phyloP scores from a whole-genome alignment of 2,797 vertebrate genomes.

The Gallinago nigripennis region DNA sequence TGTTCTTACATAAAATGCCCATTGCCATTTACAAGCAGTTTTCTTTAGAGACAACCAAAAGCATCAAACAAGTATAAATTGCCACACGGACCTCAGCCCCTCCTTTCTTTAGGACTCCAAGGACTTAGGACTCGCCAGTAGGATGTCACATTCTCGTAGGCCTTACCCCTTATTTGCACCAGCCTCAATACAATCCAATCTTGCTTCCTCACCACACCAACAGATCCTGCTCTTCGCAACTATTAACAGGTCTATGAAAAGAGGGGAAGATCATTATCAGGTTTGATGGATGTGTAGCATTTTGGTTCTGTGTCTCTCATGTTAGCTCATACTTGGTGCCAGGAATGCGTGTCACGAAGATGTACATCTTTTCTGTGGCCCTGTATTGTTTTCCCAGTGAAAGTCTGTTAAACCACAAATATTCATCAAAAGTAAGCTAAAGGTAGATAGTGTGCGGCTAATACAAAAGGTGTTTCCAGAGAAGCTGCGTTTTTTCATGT shows the following conservation, averaged over 20 bases:
- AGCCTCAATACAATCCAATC: not conserved
- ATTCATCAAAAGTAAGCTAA: not conserved
- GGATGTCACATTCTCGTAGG: fast-evolving
- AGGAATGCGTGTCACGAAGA: not conserved
- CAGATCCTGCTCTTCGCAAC: not conserved
- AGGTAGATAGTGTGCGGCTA: not conserved
- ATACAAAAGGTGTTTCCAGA: not conserved
- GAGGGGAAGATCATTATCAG: not conserved
- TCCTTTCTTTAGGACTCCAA: not conserved
- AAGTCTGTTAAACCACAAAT: not conserved
- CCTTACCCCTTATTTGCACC: not conserved
- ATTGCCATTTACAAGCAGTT: not conserved
- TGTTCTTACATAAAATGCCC: constrained; percentile 18
- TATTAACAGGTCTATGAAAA: not conserved
- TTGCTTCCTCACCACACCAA: not conserved
- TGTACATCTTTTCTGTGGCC: not conserved
- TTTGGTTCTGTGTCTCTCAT: not conserved
- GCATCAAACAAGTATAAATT: not conserved
- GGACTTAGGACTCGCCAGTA: not conserved
- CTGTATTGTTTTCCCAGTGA: not conserved
- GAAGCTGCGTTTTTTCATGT: not conserved
- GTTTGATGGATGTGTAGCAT: not conserved
- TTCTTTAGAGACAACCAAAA: not conserved
- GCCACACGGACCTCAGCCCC: not conserved
- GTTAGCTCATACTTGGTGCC: not conserved